Percentiles rank a stretch among this genome's conserved stretches.
These are phyloP conservation scores for Punctoribates punctum DNA, from an alignment of 2,888 invertebrate genomes.

Conservation along the genomic window DNA sequence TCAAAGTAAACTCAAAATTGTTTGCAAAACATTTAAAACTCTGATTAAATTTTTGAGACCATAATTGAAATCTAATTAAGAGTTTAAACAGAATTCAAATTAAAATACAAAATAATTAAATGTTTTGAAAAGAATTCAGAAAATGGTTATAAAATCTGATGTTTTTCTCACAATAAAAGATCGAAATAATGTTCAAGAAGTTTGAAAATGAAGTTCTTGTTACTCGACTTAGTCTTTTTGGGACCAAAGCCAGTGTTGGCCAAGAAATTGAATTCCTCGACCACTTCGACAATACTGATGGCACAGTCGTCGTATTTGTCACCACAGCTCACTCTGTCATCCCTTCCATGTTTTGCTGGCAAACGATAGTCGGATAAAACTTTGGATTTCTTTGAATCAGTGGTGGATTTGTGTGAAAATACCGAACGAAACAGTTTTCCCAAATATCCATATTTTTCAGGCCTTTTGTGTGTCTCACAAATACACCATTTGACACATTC, in stretches of 20 bases:
- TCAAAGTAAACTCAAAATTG: no score
- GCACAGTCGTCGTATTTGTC: conserved; percentile 10
- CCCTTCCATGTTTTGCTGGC: conserved; percentile 13
- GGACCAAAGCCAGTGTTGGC: background rate
- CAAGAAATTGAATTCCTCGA: conserved; percentile 21
- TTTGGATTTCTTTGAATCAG: background rate
- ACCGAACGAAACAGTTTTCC: conserved; percentile 50
- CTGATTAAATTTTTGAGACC: no score
- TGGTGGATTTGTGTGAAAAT: conserved; percentile 46
- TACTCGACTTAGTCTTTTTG: background rate
- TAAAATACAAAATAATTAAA: no score
- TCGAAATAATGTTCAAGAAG: conserved; percentile 7
- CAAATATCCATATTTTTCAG: conserved; percentile 51
- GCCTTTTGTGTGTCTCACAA: conserved; percentile 51
- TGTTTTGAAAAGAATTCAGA: background rate
- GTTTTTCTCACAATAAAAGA: background rate
- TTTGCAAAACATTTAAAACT: no score
- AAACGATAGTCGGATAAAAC: background rate
- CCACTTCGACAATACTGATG: conserved; percentile 4
- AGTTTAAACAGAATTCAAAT: no score
- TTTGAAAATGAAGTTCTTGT: conserved; percentile 4
- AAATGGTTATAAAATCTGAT: background rate
- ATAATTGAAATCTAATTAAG: no score
- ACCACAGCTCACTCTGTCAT: background rate
- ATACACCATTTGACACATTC: conserved; percentile 51